These are phyloP conservation scores for Pseudochirops corinnae DNA, from an alignment of 2,797 vertebrate genomes.

Conservation along the genomic window DNA sequence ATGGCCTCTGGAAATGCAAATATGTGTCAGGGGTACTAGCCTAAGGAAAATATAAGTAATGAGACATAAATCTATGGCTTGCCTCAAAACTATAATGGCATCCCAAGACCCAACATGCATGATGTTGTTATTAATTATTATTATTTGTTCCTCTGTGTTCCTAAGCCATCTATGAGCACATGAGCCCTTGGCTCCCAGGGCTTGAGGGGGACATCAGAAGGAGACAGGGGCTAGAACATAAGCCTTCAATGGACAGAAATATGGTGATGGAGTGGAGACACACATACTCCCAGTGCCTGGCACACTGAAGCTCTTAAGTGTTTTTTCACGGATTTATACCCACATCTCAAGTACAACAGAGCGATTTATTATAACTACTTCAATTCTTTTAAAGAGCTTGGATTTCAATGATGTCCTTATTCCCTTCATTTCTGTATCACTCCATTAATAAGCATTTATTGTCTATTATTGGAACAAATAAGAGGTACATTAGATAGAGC, in stretches of 20 bases:
- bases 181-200: background rate
- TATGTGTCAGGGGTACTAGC: background rate
- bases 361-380: background rate
- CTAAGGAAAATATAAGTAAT: background rate
- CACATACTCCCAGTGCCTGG: background rate
- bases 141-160: background rate
- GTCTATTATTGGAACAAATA: background rate
- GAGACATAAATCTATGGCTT: background rate
- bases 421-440: background rate
- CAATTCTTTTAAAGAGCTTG: background rate
- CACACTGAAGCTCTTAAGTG: background rate
- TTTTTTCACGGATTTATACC: background rate
- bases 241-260: background rate
- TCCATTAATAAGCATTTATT: background rate
- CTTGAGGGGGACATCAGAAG: background rate
- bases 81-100: background rate
- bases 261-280: background rate
- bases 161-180: background rate
- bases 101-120: background rate
- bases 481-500: background rate
- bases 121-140: background rate
- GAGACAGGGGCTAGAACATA: background rate
- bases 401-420: background rate
- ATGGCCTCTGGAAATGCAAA: too few relatives aligned
- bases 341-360: background rate